Percentiles rank a stretch among this genome's conserved stretches.
These are phyloP conservation scores for Byasa hedistus DNA, from an alignment of 2,888 invertebrate genomes.

Conservation along the genomic window DNA sequence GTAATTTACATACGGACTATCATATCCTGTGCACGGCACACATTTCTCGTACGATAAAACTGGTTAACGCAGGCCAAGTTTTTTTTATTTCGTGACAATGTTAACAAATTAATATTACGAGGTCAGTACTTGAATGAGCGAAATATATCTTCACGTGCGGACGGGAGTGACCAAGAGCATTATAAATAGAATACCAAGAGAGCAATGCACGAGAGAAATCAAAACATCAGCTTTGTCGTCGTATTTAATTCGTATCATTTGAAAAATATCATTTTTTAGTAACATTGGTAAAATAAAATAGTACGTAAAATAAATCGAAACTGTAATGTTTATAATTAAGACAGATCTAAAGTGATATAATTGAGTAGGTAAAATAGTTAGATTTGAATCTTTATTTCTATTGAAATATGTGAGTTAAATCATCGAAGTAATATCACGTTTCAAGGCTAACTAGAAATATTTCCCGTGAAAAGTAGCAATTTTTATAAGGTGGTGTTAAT, in stretches of 20 bases:
- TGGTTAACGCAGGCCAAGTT: conserved; percentile 20
- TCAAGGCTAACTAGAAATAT: no score
- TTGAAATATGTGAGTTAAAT: no score
- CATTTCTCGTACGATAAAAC: conserved; percentile 57
- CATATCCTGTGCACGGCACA: conserved; percentile 67
- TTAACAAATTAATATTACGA: background rate
- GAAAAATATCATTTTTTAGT: no score
- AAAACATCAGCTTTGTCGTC: conserved; percentile 33
- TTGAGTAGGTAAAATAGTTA: no score
- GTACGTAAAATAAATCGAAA: no score
- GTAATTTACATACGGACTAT: conserved; percentile 61
- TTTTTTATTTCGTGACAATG: conserved; percentile 21
- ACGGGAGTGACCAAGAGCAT: conserved; percentile 41
- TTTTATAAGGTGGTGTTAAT: no score
- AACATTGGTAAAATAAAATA: no score
- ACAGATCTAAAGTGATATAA: no score
- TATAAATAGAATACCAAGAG: conserved; percentile 53
- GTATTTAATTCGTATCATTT: background rate
- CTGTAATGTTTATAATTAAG: no score
- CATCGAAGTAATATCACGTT: no score
- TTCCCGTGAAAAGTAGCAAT: no score
- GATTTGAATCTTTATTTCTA: no score
- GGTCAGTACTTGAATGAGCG: conserved; percentile 14
- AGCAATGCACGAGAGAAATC: conserved; percentile 56
- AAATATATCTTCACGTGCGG: conserved; percentile 2